A percentile compares a stretch with the other conserved stretches of the same genome.
Conservation (phyloP, 2,888 invertebrate species). For the Camptogramma bilineatum region DNA sequence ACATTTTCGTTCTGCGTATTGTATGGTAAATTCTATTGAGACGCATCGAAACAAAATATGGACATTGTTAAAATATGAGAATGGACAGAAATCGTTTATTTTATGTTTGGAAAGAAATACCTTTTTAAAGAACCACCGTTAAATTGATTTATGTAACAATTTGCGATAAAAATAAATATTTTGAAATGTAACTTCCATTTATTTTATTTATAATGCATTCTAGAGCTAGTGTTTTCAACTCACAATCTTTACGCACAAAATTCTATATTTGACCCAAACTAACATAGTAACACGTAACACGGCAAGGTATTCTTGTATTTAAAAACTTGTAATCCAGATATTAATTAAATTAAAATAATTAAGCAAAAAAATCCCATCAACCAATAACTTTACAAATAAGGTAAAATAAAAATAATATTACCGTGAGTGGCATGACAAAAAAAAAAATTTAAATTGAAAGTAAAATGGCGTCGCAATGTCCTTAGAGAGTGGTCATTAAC, state of each 20-base stretch:
- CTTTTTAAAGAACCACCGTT: not conserved
- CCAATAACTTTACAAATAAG: not conserved
- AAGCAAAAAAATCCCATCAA: no score
- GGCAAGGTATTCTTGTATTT: no score
- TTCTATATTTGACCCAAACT: no score
- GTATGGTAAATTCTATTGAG: conserved; percentile 23
- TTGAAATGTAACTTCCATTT: not conserved
- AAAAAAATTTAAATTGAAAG: not conserved
- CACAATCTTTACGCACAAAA: no score
- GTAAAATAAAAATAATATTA: not conserved
- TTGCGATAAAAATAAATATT: not conserved
- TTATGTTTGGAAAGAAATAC: not conserved
- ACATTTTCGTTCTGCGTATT: conserved; percentile 10
- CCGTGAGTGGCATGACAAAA: not conserved
- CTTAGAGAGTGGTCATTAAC: conserved; percentile 20
- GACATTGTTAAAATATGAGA: conserved; percentile 7
- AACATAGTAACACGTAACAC: no score
- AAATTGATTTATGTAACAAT: not conserved
- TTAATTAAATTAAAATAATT: no score
- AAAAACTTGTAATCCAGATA: no score
- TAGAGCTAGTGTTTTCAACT: no score
- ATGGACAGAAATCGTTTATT: not conserved
- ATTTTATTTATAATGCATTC: no score
- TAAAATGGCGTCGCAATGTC: conserved; percentile 6
- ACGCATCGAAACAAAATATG: conserved; percentile 16